A percentile compares a stretch with the other conserved stretches of the same genome.
phyloP scores from a whole-genome alignment of 2,797 vertebrate genomes.

The Hozukius guyotensis region DNA sequence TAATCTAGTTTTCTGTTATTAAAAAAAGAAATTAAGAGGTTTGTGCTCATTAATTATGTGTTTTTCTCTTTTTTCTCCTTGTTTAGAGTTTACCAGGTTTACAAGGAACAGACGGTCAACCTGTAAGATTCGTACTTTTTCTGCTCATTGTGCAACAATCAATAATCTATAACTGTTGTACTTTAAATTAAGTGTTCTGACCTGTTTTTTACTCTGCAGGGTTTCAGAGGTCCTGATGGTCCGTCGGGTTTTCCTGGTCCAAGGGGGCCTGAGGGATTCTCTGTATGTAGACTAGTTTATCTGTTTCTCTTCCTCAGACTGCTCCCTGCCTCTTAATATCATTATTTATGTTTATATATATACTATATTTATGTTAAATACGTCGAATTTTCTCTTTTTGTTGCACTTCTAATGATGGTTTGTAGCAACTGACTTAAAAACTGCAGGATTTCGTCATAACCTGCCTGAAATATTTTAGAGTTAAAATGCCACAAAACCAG shows the following conservation, averaged over 20 bases:
- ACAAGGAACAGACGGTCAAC: conserved; percentile 81
- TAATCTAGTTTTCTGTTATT: background rate
- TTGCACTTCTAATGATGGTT: background rate
- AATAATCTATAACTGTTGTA: background rate
- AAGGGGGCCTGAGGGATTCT: conserved; percentile 73
- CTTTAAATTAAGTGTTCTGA: background rate
- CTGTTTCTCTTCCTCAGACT: background rate
- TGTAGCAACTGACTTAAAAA: background rate
- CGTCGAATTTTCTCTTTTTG: background rate
- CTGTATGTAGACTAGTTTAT: conserved; percentile 60
- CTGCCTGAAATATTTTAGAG: background rate
- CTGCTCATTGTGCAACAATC: background rate
- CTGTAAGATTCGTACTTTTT: conserved; percentile 80
- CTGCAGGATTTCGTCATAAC: background rate
- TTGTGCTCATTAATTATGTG: background rate
- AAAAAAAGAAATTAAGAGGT: background rate
- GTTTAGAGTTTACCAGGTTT: conserved; percentile 82
- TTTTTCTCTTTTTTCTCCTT: background rate
- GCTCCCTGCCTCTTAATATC: background rate
- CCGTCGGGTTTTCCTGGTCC: conserved; percentile 64
- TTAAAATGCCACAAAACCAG: background rate
- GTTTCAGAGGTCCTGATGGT: conserved; percentile 69
- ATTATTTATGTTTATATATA: background rate
- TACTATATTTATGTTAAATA: background rate
- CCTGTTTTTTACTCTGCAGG: conserved; percentile 62